These are phyloP conservation scores for Hermodice carunculata DNA, from an alignment of 2,888 invertebrate genomes.

Conservation along the genomic window DNA sequence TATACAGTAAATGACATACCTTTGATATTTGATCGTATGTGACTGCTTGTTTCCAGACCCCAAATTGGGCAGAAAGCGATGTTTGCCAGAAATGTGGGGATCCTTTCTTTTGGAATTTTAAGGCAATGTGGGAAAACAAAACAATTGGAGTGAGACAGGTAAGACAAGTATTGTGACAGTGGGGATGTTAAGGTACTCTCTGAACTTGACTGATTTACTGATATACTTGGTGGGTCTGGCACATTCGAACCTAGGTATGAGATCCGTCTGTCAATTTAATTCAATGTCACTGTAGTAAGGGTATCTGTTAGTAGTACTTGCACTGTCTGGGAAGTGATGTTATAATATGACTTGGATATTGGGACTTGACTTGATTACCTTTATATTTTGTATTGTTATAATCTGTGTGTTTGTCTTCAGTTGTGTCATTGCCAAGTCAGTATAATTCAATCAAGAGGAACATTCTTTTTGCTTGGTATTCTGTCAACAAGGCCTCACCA, in stretches of 20 bases:
- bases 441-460: too few relatives aligned
- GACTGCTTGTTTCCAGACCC: slow-evolving; percentile 83
- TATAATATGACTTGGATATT: too few relatives aligned
- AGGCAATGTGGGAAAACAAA: slow-evolving; percentile 98
- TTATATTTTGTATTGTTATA: too few relatives aligned
- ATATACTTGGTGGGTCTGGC: not conserved
- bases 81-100: slow-evolving; percentile 93
- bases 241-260: not conserved
- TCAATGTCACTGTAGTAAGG: not conserved
- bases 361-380: too few relatives aligned
- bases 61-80: slow-evolving; percentile 95
- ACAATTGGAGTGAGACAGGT: slow-evolving; percentile 85
- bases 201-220: not conserved
- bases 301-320: not conserved
- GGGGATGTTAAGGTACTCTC: not conserved
- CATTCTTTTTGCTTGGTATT: too few relatives aligned
- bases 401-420: too few relatives aligned
- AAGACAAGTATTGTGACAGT: not conserved
- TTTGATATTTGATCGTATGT: too few relatives aligned
- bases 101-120: slow-evolving; percentile 99
- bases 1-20: too few relatives aligned
- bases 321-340: too few relatives aligned
- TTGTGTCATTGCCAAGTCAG: too few relatives aligned
- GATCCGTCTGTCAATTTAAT: not conserved
- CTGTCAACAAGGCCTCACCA: too few relatives aligned